Base-by-base conservation (phyloP, 2,797 vertebrate genomes). In the Anguilla megastoma region DNA sequence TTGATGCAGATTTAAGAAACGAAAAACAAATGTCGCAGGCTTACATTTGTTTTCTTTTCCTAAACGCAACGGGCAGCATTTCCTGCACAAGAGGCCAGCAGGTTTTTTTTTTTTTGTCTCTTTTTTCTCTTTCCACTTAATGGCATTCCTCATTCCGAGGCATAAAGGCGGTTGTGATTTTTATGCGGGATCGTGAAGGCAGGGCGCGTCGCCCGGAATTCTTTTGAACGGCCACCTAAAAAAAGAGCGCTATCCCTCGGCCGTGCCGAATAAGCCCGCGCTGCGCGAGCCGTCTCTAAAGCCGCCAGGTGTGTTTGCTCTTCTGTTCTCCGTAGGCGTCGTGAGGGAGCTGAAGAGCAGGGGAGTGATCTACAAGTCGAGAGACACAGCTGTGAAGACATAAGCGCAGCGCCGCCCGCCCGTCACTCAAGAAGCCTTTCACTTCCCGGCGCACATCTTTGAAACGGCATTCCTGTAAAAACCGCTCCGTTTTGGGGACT, bases 311-410 rank as follows among this genome's bases (percentile, higher is more conserved):
- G 50, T n/a, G 12, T 60, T 82, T 48, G 45, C 14, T 58, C 21
- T 63, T 87, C 4, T 18, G 60, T 85, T 82, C 87, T 24, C 87
- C 90, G 56, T 90, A 99, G 98, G 98, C 89, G 99, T 99, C 0
- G 98, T 99, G 86, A 96, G 98, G 90, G 98, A 99, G 91, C 94
- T 99, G 95, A 99, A 99, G 94, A 99, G 98, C 95, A 97, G 98
- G 93, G 98, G 98, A 0, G 98, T 99, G 90, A 98, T 97, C 91
- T 99, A 99, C 96, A 99, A 99, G 94, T 99, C 98, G 94, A 97
- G 98, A 95, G 98, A 99, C 91, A 99, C 98, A 0, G 98, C 98
- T 60, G 97, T 99, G 89, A 99, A 99, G 96, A 97, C 98, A 30
- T 95, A 90, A 94, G 80, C 0, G 36, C 45, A 48, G 33, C 63